phyloP scores from a whole-genome alignment of 2,888 invertebrate genomes.

The Hololepta plana region DNA sequence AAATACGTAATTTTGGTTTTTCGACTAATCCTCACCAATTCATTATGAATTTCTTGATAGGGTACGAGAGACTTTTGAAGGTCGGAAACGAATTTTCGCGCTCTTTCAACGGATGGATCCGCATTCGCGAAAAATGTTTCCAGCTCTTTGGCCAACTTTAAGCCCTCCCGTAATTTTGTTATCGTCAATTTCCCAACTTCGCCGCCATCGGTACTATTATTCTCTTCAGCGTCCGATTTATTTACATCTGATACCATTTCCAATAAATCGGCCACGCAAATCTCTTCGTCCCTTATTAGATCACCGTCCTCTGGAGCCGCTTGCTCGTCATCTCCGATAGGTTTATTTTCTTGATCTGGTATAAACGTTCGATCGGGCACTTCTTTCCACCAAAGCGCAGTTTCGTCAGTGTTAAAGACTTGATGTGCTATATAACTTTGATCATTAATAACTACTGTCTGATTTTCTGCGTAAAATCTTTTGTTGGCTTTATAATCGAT shows the following conservation, averaged over 20 bases:
- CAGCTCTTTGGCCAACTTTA: not conserved
- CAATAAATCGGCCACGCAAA: not conserved
- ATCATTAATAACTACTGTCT: not conserved
- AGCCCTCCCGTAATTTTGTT: slow-evolving; percentile 1
- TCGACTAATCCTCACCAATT: not conserved
- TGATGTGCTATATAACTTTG: slow-evolving; percentile 1
- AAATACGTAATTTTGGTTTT: slow-evolving; percentile 1
- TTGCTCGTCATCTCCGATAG: not conserved
- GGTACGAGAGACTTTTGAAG: not conserved
- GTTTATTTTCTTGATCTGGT: slow-evolving; percentile 1
- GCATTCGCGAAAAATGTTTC: slow-evolving; percentile 2
- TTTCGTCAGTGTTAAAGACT: slow-evolving; percentile 5
- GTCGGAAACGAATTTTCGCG: not conserved
- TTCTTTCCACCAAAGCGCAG: slow-evolving; percentile 6
- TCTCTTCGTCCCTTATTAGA: not conserved
- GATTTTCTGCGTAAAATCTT: slow-evolving; percentile 4
- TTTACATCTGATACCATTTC: slow-evolving; percentile 3
- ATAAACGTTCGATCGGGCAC: slow-evolving; percentile 5
- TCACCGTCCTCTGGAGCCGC: slow-evolving; percentile 1
- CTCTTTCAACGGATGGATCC: slow-evolving; percentile 1
- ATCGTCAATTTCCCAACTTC: not conserved
- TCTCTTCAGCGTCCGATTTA: not conserved
- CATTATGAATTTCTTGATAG: too few species aligned
- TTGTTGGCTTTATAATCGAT: slow-evolving; percentile 5
- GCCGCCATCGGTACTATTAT: not conserved